These are phyloP conservation scores for Mungos mungo DNA, from an alignment of 2,113 vertebrate genomes.

Conservation along the genomic window DNA sequence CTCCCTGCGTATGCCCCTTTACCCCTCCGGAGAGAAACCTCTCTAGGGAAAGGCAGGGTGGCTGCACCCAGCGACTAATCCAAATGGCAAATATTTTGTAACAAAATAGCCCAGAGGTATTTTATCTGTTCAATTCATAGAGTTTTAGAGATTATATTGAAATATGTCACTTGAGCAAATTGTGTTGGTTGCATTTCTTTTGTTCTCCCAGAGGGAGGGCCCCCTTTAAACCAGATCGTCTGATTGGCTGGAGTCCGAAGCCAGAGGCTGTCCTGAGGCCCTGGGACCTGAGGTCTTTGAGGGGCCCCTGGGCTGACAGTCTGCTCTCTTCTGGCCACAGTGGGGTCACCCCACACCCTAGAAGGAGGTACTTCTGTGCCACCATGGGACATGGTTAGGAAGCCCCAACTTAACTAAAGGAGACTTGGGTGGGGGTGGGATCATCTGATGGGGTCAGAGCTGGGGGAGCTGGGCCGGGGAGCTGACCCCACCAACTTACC, in stretches of 20 bases:
- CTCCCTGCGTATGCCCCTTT: neutral
- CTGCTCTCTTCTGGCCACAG: neutral
- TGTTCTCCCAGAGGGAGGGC: neutral
- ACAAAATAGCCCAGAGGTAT: slow-evolving; percentile 88
- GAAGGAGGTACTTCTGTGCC: accelerated
- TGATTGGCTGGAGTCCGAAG: accelerated
- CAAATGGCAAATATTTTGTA: slow-evolving; percentile 89
- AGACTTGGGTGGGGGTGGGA: no score
- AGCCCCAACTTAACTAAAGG: neutral
- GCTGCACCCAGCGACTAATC: slow-evolving; percentile 82
- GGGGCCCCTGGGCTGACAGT: neutral
- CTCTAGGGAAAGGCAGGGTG: slow-evolving; percentile 81
- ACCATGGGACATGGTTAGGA: neutral
- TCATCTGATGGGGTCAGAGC: neutral
- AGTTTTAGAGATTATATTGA: slow-evolving; percentile 91
- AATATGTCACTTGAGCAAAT: slow-evolving; percentile 82
- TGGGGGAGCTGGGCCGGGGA: neutral
- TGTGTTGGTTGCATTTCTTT: neutral
- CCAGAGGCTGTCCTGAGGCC: no score
- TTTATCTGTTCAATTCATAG: slow-evolving; percentile 90
- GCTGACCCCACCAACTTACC: neutral
- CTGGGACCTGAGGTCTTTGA: no score
- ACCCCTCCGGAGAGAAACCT: slow-evolving; percentile 60
- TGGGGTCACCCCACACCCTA: neutral
- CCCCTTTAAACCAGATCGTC: neutral